These are phyloP conservation scores for Spilogale gracilis DNA, from an alignment of 2,113 vertebrate species.

Conservation along the genomic window DNA sequence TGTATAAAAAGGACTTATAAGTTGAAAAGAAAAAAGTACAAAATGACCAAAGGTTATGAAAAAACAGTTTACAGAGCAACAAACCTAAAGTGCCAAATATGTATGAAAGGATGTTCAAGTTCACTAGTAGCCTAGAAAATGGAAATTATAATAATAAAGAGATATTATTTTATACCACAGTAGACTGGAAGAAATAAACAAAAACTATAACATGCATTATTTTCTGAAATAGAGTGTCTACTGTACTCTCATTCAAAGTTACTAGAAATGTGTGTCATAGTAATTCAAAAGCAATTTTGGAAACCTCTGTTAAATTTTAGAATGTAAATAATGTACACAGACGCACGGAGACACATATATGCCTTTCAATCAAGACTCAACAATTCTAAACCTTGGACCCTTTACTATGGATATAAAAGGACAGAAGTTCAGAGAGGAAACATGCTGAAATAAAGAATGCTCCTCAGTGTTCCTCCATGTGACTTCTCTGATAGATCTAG, in stretches of 20 bases:
- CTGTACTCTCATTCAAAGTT: neutral
- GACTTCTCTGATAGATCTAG: neutral
- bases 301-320: neutral
- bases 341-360: neutral
- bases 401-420: neutral
- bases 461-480: neutral
- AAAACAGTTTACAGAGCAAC: neutral
- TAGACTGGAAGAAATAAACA: neutral
- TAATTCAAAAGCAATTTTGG: neutral
- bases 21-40: neutral
- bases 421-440: neutral
- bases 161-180: neutral
- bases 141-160: neutral
- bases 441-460: neutral
- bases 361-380: neutral
- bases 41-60: neutral
- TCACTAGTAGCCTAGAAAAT: neutral
- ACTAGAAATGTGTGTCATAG: neutral
- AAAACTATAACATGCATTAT: neutral
- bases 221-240: neutral
- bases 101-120: neutral
- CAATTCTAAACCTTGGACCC: neutral
- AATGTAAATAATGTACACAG: neutral
- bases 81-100: neutral
- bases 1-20: neutral